Evolutionary conservation across 2,888 invertebrate genomes (phyloP).

Genomic region (Pyrrhia umbra): DNA sequence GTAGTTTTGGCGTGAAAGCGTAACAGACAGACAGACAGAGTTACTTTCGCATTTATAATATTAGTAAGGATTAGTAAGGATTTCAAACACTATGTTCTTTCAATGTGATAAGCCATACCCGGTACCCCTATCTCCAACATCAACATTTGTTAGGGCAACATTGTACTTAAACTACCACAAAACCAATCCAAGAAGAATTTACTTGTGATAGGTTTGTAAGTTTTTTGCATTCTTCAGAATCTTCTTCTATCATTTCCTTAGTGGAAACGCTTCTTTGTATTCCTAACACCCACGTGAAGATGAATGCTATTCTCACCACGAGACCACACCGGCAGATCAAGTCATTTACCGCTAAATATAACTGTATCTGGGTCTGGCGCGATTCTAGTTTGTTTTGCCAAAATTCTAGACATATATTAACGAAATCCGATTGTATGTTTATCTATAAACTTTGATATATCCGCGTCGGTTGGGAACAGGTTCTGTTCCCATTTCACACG

Average conservation of each 20-base stretch:
- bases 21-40: too few relatives aligned
- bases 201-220: too few relatives aligned
- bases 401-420: conserved; percentile 40
- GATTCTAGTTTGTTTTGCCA: conserved; percentile 56
- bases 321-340: conserved; percentile 45
- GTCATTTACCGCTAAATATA: conserved; percentile 54
- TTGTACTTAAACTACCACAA: too few relatives aligned
- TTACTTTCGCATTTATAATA: too few relatives aligned
- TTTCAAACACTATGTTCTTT: too few relatives aligned
- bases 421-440: conserved; percentile 20
- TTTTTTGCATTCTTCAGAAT: too few relatives aligned
- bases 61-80: too few relatives aligned
- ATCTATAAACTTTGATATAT: neutral
- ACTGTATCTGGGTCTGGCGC: conserved; percentile 49
- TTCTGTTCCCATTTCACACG: neutral
- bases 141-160: too few relatives aligned
- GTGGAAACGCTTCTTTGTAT: neutral
- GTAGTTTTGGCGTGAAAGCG: too few relatives aligned
- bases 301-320: conserved; percentile 36
- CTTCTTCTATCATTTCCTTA: neutral
- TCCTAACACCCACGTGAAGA: conserved; percentile 40
- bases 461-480: neutral
- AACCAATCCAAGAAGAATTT: too few relatives aligned
- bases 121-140: too few relatives aligned
- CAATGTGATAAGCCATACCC: too few relatives aligned